These are phyloP conservation scores for Pandemis corylana DNA, from an alignment of 2,888 invertebrate genomes.

Conservation along the genomic window DNA sequence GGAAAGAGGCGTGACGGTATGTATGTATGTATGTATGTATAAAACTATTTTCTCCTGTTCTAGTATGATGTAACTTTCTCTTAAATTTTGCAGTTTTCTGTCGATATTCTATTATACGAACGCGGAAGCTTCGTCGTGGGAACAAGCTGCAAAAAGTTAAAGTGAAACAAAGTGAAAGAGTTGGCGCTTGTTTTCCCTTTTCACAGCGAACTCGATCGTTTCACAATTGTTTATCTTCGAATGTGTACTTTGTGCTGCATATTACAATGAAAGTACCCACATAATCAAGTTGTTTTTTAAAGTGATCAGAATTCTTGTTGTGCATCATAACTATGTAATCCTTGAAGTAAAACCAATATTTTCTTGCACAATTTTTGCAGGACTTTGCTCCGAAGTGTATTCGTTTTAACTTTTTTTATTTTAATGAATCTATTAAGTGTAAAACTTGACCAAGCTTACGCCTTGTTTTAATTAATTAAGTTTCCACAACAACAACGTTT, in stretches of 20 bases:
- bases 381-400: constrained; percentile 2
- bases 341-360: constrained; percentile 2
- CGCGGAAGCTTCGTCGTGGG: constrained; percentile 20
- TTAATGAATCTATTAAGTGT: constrained; percentile 18
- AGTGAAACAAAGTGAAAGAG: constrained; percentile 28
- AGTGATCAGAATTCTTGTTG: neutral
- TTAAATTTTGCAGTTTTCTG: neutral
- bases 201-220: constrained; percentile 14
- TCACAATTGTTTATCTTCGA: neutral
- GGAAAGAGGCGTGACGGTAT: too few species aligned
- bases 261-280: neutral
- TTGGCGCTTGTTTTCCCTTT: constrained; percentile 30
- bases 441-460: constrained; percentile 16
- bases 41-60: too few species aligned
- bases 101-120: constrained; percentile 6
- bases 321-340: neutral
- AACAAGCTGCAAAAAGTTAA: constrained; percentile 25
- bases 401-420: constrained; percentile 7
- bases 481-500: constrained; percentile 21
- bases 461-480: constrained; percentile 24
- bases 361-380: constrained; percentile 3
- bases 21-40: too few species aligned
- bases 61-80: neutral
- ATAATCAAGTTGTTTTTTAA: neutral
- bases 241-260: constrained; percentile 1